Percentiles rank a stretch among this genome's conserved stretches.
These are phyloP conservation scores for Pedionomus torquatus DNA, from an alignment of 2,113 vertebrate species.

Conservation along the genomic window DNA sequence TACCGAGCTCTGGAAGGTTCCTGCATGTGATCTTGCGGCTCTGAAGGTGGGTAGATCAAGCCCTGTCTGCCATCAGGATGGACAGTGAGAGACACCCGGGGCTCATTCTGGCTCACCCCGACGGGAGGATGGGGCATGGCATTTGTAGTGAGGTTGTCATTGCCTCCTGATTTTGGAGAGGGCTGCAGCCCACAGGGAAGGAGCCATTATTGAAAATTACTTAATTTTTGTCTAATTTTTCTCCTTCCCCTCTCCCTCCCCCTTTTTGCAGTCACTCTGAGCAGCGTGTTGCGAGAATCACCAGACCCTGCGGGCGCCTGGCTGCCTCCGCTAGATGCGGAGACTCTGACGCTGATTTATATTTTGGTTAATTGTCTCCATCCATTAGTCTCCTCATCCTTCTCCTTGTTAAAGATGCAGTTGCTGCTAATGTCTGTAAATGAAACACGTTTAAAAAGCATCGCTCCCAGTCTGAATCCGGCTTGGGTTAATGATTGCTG, in stretches of 20 bases:
- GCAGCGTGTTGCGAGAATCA: not conserved
- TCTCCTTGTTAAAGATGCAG: slow-evolving; percentile 51
- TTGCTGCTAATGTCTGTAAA: slow-evolving; percentile 26
- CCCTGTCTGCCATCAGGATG: not conserved
- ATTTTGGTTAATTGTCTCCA: slow-evolving; percentile 64
- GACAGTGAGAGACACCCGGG: accelerated
- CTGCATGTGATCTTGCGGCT: not conserved
- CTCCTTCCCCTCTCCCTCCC: not conserved
- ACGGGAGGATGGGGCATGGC: not conserved
- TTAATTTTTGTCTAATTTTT: not conserved
- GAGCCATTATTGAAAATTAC: not conserved
- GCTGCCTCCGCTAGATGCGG: not conserved
- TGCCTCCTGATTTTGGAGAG: not conserved
- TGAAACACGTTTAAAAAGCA: not conserved
- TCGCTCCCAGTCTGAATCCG: not conserved
- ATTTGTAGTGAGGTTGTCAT: accelerated
- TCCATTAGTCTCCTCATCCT: slow-evolving; percentile 60
- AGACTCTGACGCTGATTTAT: slow-evolving; percentile 61
- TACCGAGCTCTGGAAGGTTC: accelerated
- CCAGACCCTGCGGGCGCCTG: slow-evolving; percentile 19
- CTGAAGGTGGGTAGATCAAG: not conserved
- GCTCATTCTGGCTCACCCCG: not conserved
- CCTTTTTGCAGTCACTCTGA: not conserved
- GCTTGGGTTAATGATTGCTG: not conserved
- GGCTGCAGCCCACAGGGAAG: not conserved